Conservation (phyloP, 2,797 vertebrate genomes). For the Danionella dracula region DNA sequence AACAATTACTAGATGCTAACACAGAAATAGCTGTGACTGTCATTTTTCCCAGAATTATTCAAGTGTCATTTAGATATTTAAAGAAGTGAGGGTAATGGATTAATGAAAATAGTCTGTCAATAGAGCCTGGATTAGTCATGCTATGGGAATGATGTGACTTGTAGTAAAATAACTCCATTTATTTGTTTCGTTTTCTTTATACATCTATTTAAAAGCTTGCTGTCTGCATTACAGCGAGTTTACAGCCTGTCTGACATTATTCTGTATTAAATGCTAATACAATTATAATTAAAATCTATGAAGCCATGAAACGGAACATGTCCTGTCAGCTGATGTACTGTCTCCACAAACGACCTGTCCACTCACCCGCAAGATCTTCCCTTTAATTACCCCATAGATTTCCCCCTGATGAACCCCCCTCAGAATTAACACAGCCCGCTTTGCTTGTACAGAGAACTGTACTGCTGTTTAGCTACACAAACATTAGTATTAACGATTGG, state of each 20-base stretch:
- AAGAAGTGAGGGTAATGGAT: too few relatives aligned
- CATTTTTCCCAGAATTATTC: too few relatives aligned
- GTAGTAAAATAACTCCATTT: background rate
- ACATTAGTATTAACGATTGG: conserved; percentile 97
- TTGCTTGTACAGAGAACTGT: conserved; percentile 79
- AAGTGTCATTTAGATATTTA: too few relatives aligned
- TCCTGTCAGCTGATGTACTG: conserved; percentile 44
- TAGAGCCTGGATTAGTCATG: too few relatives aligned
- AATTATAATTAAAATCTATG: conserved; percentile 54
- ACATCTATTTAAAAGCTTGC: background rate
- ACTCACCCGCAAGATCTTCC: conserved; percentile 53
- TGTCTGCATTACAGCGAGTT: conserved; percentile 38
- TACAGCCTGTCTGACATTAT: conserved; percentile 55
- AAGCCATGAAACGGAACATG: conserved; percentile 72
- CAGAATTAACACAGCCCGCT: conserved; percentile 53
- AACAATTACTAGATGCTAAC: too few relatives aligned
- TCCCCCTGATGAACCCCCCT: conserved; percentile 85
- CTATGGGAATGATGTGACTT: too few relatives aligned
- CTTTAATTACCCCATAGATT: conserved; percentile 93
- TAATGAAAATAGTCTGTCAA: too few relatives aligned
- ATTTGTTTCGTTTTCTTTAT: background rate
- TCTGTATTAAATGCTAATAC: conserved; percentile 71
- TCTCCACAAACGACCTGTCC: conserved; percentile 33
- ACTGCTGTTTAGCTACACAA: conserved; percentile 93
- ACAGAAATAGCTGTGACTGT: too few relatives aligned